These are phyloP conservation scores for Spea bombifrons DNA, from an alignment of 2,113 vertebrate species.

Conservation along the genomic window DNA sequence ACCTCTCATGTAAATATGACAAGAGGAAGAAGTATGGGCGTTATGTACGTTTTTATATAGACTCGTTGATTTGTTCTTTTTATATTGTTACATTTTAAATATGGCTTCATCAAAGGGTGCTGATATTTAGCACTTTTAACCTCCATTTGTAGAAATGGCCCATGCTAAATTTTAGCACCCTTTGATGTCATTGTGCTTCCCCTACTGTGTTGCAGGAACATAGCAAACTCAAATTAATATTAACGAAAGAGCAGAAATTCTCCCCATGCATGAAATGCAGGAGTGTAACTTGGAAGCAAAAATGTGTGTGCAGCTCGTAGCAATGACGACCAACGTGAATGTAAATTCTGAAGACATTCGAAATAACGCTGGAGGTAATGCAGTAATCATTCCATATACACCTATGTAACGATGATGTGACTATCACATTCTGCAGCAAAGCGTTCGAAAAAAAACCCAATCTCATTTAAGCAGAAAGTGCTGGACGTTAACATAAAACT, in stretches of 20 bases:
- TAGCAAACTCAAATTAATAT: conserved; percentile 22
- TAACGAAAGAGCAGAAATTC: conserved; percentile 24
- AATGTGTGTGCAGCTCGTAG: conserved; percentile 11
- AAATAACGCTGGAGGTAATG: background rate
- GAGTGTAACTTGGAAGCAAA: conserved; percentile 5
- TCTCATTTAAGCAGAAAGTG: no score
- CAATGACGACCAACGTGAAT: background rate
- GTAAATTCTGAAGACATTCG: background rate
- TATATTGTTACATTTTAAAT: background rate
- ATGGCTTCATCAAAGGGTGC: conserved; percentile 6
- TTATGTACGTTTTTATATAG: background rate
- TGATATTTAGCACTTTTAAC: conserved; percentile 12
- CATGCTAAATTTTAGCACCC: conserved; percentile 14
- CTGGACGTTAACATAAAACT: no score
- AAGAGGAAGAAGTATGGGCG: conserved; percentile 39
- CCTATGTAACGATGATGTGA: background rate
- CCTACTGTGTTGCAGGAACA: conserved; percentile 20
- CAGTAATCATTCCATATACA: background rate
- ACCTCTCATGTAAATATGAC: conserved; percentile 71
- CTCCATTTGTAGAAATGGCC: background rate
- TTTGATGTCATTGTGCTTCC: conserved; percentile 6
- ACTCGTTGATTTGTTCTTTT: background rate
- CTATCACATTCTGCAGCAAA: background rate
- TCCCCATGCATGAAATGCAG: conserved; percentile 28
- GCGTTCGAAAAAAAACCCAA: background rate